Conservation (phyloP, 1,140 invertebrate genomes). For the Phortica variegata region DNA sequence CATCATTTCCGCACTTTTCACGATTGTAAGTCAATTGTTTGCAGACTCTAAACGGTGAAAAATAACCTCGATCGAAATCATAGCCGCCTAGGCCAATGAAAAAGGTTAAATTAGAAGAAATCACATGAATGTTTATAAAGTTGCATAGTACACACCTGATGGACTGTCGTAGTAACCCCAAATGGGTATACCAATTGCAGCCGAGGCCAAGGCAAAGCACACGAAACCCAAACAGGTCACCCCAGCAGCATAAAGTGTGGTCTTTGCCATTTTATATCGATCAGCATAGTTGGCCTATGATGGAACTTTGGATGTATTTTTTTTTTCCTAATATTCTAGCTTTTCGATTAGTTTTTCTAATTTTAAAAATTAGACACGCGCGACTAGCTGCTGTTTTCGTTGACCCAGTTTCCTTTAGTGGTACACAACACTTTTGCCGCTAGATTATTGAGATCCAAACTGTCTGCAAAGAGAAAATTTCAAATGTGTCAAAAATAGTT, state of each 20-base stretch:
- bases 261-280: slow-evolving; percentile 56
- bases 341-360: no score
- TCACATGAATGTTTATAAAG: no score
- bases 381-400: no score
- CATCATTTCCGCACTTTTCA: slow-evolving; percentile 75
- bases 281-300: slow-evolving; percentile 41
- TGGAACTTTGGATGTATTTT: slow-evolving; percentile 19
- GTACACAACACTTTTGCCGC: not conserved
- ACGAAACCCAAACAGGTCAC: slow-evolving; percentile 74
- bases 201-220: slow-evolving; percentile 73
- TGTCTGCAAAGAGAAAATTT: slow-evolving; percentile 6
- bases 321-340: no score
- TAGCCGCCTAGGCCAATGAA: slow-evolving; percentile 37
- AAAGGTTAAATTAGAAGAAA: no score
- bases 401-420: no score
- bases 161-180: slow-evolving; percentile 78
- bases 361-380: no score
- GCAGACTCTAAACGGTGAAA: slow-evolving; percentile 82
- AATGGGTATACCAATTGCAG: slow-evolving; percentile 72
- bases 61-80: slow-evolving; percentile 72
- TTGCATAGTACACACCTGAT: slow-evolving; percentile 28
- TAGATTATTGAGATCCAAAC: slow-evolving; percentile 30
- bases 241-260: slow-evolving; percentile 69
- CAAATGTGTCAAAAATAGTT: no score
- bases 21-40: slow-evolving; percentile 76